phyloP scores from a whole-genome alignment of 2,113 vertebrate genomes.

The Mustelus asterias region DNA sequence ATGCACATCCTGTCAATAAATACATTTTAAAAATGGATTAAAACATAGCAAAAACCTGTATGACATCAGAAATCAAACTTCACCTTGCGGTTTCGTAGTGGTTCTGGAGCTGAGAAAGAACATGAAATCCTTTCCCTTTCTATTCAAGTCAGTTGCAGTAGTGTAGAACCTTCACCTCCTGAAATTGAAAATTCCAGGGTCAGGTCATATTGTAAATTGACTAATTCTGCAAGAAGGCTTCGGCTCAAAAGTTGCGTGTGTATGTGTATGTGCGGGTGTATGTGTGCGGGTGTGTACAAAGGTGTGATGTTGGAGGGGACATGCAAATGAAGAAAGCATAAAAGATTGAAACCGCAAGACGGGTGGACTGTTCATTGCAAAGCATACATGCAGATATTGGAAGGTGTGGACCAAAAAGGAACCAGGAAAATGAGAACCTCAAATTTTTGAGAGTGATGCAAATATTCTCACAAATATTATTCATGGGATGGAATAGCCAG shows the following conservation, averaged over 20 bases:
- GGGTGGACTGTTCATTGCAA: neutral
- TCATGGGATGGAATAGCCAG: neutral
- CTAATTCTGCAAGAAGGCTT: neutral
- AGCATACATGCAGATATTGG: neutral
- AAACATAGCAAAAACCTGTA: no score
- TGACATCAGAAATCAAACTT: no score
- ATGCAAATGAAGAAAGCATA: neutral
- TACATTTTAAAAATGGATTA: no score
- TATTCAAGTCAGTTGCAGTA: neutral
- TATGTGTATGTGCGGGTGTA: no score
- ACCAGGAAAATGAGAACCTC: neutral
- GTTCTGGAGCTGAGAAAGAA: neutral
- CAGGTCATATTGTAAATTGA: neutral
- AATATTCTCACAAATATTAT: neutral
- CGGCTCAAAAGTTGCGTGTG: no score
- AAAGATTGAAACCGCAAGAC: neutral
- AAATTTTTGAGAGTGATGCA: neutral
- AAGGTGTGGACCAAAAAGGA: no score
- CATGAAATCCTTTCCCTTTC: neutral
- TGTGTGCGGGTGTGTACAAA: no score
- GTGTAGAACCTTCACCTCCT: neutral
- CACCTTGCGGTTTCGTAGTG: neutral
- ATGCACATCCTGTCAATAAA: no score
- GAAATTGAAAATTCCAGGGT: neutral
- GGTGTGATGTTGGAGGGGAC: neutral